Percentiles rank a stretch among this genome's conserved stretches.
Conservation (phyloP, 2,797 vertebrate species). For the Scomberomorus guttatus region DNA sequence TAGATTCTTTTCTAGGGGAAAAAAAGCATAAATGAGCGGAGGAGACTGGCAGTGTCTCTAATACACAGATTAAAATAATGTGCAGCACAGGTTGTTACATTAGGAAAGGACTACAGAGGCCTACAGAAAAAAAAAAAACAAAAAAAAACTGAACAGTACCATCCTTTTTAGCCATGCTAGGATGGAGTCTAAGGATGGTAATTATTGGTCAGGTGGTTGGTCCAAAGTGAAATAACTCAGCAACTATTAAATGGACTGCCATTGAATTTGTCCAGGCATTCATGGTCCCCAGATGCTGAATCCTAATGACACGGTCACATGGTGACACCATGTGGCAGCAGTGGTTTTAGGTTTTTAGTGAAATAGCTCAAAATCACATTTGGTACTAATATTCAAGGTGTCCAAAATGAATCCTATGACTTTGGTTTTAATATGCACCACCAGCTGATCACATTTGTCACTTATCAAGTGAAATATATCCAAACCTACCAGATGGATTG, state of each 20-base stretch:
- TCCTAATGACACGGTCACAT: background rate
- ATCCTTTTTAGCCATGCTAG: no score
- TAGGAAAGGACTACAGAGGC: background rate
- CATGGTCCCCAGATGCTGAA: background rate
- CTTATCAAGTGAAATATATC: background rate
- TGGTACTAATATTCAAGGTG: background rate
- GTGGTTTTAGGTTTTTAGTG: background rate
- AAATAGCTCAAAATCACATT: background rate
- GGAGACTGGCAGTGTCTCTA: background rate
- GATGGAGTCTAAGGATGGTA: background rate
- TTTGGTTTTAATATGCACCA: background rate
- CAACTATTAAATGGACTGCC: background rate
- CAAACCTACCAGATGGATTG: slow-evolving; percentile 5
- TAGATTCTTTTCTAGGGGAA: slow-evolving; percentile 40
- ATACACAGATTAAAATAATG: background rate
- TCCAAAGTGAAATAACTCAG: background rate
- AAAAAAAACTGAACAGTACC: no score
- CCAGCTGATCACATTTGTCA: background rate
- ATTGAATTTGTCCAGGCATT: no score
- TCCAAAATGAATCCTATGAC: background rate
- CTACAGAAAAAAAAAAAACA: background rate
- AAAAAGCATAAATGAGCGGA: slow-evolving; percentile 38
- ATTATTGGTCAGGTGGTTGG: background rate
- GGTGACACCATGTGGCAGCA: background rate
- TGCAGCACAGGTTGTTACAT: slow-evolving; percentile 3